Evolutionary conservation across 2,888 invertebrate species (phyloP), one percentile per base, ranked within the genome.

Genomic region (Hydroisotoma schaefferi): DNA sequence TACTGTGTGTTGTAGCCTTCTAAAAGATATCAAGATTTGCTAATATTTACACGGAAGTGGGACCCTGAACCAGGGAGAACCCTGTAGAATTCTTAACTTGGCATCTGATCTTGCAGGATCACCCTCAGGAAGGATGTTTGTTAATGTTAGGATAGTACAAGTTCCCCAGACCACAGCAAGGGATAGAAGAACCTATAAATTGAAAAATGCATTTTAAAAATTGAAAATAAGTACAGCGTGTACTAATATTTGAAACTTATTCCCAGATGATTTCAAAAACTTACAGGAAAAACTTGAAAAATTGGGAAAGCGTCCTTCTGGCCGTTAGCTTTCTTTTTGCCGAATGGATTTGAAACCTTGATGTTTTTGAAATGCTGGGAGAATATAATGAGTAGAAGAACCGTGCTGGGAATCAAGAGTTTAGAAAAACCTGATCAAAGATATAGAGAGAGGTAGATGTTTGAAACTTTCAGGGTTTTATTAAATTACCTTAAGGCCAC

Each of bases 51-150:
- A 87, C 67, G 90, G 90, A 77, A 89, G 89, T 0, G 90, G 88
- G 15, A 90, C 74, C 26, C 88, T 80, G 74, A 90, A 87, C 90
- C 90, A 90, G 0, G 86, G 85, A 1, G 88, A 85, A 70, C 85
- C 83, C n/a, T 80, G 78, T 20, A 90, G 79, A 55, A 88, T 85
- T 65, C 82, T 81, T 2, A 85, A 74, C 72, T 87, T 87, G 8
- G 83, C 82, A 75, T 90, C 90, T 0, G 88, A 87, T 61, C 90
- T 79, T 0, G 87, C 88, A 0, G 85, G 83, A 76, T 88, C 87
- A 0, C 83, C 84, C 0, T 76, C 76, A 0, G 83, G 82, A 20
- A 90, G 80, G n/a, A 82, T 81, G 57, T 82, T 81, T 0, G 84
- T 82, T 0, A 78, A 75, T 0, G 90, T 90, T 57, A 90, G 78